Evolutionary conservation across 2,113 vertebrate species (phyloP), one percentile per base, ranked within the genome.

Genomic region (Natator depressus): DNA sequence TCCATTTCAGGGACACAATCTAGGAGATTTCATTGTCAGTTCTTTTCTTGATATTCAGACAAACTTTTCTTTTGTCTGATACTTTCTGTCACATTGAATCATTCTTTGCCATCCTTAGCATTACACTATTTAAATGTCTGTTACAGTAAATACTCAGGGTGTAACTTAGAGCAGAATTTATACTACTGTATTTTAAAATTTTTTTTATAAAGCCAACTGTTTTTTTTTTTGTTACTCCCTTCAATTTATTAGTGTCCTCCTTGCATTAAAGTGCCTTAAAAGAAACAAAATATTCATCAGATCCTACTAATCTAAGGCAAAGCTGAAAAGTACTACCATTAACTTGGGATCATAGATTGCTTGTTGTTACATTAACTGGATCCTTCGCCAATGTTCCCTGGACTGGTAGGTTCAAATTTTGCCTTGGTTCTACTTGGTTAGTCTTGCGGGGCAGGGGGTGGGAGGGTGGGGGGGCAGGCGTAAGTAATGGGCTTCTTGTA

Each of bases 111-210:
- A 0, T 87, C 88, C 65, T 80, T 82, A 80, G 78, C 29, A 72
- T 82, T 84, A 78, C 62, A 13, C 4, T 69, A 55, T 86, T 78
- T 90, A 78, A 93, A 87, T 80, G 19, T 91, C 83, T 84, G 2
- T 62, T 84, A 35, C 80, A 84, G 82, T 86, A 78, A 8, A 80
- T 88, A 72, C 19, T 8, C 19, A 72, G 65, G 57, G 78, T 59
- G 50, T 85, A 89, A 91, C 83, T 55, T 83, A 72, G 84, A 95
- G 90, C 85, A 95, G 89, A 93, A 88, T 54, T 54, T 29, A 75
- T 95, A 47, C 57, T 16, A 11, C 75, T 95, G 93, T 69, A 35
- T 69, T 69, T 42, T 42, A 42, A 42, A 42, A 42, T 42, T 42
- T 42, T 42, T 42, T 42, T 42, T 42, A 42, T 42, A 42, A 72